Base-by-base conservation (phyloP, 2,888 invertebrate genomes). In the Pandemis heparana region DNA sequence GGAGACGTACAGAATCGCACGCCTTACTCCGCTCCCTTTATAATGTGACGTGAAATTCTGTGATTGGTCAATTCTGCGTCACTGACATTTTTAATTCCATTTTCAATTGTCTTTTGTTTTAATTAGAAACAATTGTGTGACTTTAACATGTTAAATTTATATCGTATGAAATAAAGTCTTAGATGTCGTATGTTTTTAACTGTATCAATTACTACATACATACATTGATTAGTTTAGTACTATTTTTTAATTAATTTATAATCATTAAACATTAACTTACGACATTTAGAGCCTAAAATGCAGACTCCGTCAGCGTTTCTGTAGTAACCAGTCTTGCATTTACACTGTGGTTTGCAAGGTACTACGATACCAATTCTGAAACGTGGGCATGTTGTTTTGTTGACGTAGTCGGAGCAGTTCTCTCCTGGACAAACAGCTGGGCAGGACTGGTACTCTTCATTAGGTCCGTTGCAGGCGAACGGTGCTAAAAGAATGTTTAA, bases 401-500 rank as follows among this genome's bases (percentile, higher is more conserved):
- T 75, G 23, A 77, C 61, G 62, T 77, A 77, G 41, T 75, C 77
- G 0, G 63, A 23, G 48, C 79, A 79, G 1, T 71, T 68, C 43
- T 79, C 70, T 16, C 78, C 78, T 0, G 78, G 78, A 41, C 78
- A 78, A 2, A 8, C 16, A 0, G 68, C 51, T 18, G 78, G 75
- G 48, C 79, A 79, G 12, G 69, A 9, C 23, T 72, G 46, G 32
- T 76, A 77, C 59, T 71, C 74, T 64, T 79, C 79, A n/a, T 78
- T 78, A 12, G 60, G 66, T 5, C 72, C 56, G n/a, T 75, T 41
- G 41, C 78, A 78, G n/a, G 61, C 5, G 63, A 77, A 78, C 14
- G 75, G 75, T 38, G 77, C 78, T 78, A 70, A 16, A 75, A 76
- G 32, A 23, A 51, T 18, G 51, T 16, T n/a, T n/a, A 12, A n/a